Percentiles rank a stretch among this genome's conserved stretches.
phyloP scores from a whole-genome alignment of 2,797 vertebrate genomes.

The Tragopan temminckii region DNA sequence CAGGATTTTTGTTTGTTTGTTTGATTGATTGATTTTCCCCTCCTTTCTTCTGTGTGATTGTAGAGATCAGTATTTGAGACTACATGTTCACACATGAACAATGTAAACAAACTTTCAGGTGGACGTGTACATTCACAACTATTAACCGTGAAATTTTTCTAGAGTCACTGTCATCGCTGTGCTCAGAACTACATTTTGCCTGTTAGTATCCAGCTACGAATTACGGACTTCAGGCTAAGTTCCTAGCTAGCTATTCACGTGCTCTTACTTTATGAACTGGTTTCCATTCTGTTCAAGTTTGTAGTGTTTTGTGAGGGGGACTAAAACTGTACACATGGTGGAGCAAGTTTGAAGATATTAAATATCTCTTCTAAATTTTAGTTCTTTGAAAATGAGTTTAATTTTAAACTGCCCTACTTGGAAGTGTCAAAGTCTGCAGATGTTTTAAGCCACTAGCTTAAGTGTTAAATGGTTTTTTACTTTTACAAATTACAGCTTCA shows the following conservation, averaged over 20 bases:
- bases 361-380: background rate
- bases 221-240: background rate
- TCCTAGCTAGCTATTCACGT: background rate
- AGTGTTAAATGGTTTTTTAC: conserved; percentile 15
- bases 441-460: background rate
- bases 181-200: background rate
- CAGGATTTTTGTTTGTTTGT: background rate
- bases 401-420: background rate
- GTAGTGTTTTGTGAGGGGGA: background rate
- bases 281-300: conserved; percentile 1
- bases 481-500: background rate
- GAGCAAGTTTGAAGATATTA: background rate
- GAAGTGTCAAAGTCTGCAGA: background rate
- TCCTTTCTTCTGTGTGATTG: background rate
- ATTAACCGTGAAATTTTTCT: background rate
- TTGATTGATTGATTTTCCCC: background rate
- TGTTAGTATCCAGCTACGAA: background rate
- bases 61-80: background rate
- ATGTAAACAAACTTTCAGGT: background rate
- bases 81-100: background rate
- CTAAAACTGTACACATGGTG: background rate
- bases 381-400: background rate
- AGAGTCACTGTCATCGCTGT: background rate
- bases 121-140: background rate
- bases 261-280: conserved; percentile 10